Evolutionary conservation across 2,888 invertebrate species (phyloP).

Genomic region (Pecten maximus): DNA sequence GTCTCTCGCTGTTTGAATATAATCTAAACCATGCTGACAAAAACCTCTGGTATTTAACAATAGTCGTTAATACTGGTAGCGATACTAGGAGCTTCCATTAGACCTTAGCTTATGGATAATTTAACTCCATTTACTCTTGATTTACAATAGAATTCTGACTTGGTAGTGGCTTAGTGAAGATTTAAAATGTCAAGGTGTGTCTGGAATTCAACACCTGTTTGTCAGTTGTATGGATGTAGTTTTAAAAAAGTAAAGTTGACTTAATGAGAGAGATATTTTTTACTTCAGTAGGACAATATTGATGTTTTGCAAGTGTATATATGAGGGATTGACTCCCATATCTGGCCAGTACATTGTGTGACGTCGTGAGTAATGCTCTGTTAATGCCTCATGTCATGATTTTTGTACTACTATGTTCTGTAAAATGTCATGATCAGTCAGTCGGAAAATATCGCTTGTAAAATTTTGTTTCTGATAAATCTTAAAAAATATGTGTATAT

Average conservation of each 20-base stretch:
- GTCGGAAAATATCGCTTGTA: constrained; percentile 13
- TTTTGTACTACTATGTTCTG: constrained; percentile 3
- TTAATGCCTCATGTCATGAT: neutral
- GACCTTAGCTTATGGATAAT: neutral
- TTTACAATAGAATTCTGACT: neutral
- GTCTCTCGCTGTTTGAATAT: neutral
- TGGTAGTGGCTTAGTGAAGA: neutral
- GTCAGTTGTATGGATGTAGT: neutral
- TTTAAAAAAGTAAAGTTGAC: neutral
- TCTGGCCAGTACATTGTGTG: neutral
- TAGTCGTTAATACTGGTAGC: neutral
- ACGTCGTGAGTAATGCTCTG: neutral
- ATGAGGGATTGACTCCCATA: neutral
- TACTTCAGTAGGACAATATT: neutral
- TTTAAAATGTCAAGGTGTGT: constrained; percentile 24
- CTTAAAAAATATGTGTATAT: neutral
- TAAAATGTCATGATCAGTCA: constrained; percentile 23
- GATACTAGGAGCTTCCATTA: neutral
- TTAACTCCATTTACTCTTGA: neutral
- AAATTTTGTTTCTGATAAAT: neutral
- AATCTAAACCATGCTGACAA: neutral
- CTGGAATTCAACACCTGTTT: neutral
- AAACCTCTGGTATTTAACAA: neutral
- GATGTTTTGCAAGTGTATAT: neutral
- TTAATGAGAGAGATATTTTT: neutral